A percentile compares a stretch with the other conserved stretches of the same genome.
These are phyloP conservation scores for Diachasma alloeum DNA, from an alignment of 1,140 invertebrate genomes.

Conservation along the genomic window DNA sequence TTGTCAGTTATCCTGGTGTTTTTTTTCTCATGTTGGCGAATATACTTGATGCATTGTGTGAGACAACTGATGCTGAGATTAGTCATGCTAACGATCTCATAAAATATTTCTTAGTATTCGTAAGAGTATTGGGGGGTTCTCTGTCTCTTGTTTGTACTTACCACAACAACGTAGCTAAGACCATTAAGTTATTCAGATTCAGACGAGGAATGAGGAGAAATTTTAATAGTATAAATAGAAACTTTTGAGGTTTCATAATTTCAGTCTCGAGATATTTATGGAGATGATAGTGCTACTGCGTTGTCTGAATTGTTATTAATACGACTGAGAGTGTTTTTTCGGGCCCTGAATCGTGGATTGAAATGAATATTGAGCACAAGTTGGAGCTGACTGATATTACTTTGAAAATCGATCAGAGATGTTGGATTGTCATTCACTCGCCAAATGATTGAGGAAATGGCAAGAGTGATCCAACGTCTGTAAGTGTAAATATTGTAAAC, in stretches of 20 bases:
- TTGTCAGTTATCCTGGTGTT: not conserved
- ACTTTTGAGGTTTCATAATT: not conserved
- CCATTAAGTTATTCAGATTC: not conserved
- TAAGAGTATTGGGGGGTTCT: not conserved
- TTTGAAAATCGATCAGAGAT: not conserved
- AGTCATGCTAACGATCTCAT: not conserved
- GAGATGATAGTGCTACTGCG: not conserved
- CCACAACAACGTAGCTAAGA: not conserved
- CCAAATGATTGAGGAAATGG: not conserved
- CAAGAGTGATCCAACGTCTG: not conserved
- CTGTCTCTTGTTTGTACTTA: not conserved
- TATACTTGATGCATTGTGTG: not conserved
- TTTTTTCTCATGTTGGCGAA: not conserved
- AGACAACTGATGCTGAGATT: too few species aligned
- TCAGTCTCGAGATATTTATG: not conserved
- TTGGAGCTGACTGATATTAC: not conserved
- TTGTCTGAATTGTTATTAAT: not conserved
- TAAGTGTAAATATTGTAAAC: conserved; percentile 34
- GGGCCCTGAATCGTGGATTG: not conserved
- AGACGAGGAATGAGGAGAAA: not conserved
- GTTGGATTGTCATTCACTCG: not conserved
- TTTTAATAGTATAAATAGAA: not conserved
- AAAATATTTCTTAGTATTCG: not conserved
- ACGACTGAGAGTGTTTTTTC: not conserved
- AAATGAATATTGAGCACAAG: not conserved